Base-by-base conservation (phyloP, 2,797 vertebrate genomes). In the Geotria australis region DNA sequence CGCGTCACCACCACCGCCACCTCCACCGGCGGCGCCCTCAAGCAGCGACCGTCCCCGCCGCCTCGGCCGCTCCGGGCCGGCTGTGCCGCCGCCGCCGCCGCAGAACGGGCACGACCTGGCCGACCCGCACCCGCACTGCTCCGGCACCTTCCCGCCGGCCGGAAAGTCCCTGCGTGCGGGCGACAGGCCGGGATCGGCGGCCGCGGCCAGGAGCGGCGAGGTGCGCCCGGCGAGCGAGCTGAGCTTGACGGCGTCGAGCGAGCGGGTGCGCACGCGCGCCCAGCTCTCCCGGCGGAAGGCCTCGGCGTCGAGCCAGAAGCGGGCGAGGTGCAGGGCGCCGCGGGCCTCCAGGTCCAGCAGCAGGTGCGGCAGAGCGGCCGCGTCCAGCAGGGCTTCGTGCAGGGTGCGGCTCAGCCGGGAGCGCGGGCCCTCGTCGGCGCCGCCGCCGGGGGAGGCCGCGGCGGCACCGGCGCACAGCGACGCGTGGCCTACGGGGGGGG, bases 231-330 rank as follows among this genome's bases (percentile, higher is more conserved):
- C 89, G 71, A 96, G 59, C 0, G 88, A 77, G 66, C 89, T 98
- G 70, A 91, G 89, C 69, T 94, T 94, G 59, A 98, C 81, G 1
- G 85, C 85, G 74, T 96, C 93, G 60, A 98, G 74, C 70, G 80
- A 96, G 63, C 88, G 83, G 1, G 91, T 85, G 68, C 91, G 73
- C 57, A 96, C 79, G 48, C 83, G 74, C 2, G 83, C 88, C 91
- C 91, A 98, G 45, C 83, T 85, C n/a, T 76, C 74, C 57, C 85
- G 78, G 61, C 85, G 80, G 72, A 96, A 98, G 65, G 78, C 80
- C 71, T 95, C 85, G 0, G 89, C 81, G 68, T 96, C 89, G 63
- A 89, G 59, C 85, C 89, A 98, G 64, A 96, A 98, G 13, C 81
- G 80, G 5, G 85, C 83, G 68, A 98, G 69, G 68, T 96, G 82